Percentiles rank a stretch among this genome's conserved stretches.
phyloP scores from a whole-genome alignment of 2,888 invertebrate species.

The Podabrus alpinus region DNA sequence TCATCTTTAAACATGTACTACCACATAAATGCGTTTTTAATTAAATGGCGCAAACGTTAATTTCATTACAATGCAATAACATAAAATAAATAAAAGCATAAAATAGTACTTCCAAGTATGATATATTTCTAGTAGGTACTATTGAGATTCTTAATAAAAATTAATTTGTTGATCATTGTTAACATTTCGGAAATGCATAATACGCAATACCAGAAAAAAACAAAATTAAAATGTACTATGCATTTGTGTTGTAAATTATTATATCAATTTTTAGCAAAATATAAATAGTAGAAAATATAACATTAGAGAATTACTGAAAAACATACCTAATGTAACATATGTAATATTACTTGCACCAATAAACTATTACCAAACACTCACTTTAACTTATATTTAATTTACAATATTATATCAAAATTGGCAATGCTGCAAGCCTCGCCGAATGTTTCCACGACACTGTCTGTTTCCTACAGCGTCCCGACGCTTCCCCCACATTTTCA shows the following conservation, averaged over 20 bases:
- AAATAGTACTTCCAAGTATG: too few relatives aligned
- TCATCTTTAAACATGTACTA: too few relatives aligned
- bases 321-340: background rate
- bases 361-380: background rate
- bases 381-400: background rate
- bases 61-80: too few relatives aligned
- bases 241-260: background rate
- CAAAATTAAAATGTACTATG: background rate
- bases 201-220: background rate
- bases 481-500: slow-evolving; percentile 32
- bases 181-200: background rate
- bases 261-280: background rate
- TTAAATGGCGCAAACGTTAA: too few relatives aligned
- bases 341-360: background rate
- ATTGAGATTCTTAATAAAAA: too few relatives aligned
- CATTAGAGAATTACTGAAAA: background rate
- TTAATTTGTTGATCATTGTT: background rate
- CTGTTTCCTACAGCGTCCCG: slow-evolving; percentile 39
- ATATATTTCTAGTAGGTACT: too few relatives aligned
- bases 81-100: too few relatives aligned
- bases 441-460: slow-evolving; percentile 33
- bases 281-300: background rate
- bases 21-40: too few relatives aligned
- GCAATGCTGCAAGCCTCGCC: slow-evolving; percentile 25
- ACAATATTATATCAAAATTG: slow-evolving; percentile 1